These are phyloP conservation scores for Rotaria socialis DNA, from an alignment of 2,888 invertebrate genomes.

Conservation along the genomic window DNA sequence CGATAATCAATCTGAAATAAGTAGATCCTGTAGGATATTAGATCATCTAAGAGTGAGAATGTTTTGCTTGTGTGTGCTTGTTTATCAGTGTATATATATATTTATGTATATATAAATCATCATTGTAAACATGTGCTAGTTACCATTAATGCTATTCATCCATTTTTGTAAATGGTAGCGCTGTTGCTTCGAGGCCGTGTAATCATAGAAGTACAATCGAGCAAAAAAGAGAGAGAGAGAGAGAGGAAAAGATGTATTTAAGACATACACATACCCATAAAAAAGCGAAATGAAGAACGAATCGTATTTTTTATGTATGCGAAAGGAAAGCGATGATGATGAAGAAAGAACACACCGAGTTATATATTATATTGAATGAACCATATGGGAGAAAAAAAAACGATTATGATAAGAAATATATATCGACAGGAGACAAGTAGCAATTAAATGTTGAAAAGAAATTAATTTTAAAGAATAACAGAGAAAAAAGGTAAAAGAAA, in stretches of 20 bases:
- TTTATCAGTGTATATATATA: too few relatives aligned
- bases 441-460: not conserved
- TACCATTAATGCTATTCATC: not conserved
- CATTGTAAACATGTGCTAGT: not conserved
- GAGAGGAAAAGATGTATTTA: not conserved
- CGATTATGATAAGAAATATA: not conserved
- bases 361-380: not conserved
- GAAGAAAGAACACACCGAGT: not conserved
- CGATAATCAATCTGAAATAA: not conserved
- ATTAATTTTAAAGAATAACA: not conserved
- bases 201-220: not conserved
- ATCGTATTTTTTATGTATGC: not conserved
- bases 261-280: not conserved
- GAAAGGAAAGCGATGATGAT: not conserved
- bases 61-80: not conserved
- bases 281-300: not conserved
- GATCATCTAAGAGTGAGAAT: not conserved
- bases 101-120: not conserved
- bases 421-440: not conserved
- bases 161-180: not conserved
- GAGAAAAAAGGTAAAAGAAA: not conserved
- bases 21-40: not conserved
- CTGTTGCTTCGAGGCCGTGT: not conserved
- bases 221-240: not conserved
- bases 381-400: not conserved